Base-by-base conservation (phyloP, 2,113 vertebrate genomes). In the Oenanthe oenanthe region DNA sequence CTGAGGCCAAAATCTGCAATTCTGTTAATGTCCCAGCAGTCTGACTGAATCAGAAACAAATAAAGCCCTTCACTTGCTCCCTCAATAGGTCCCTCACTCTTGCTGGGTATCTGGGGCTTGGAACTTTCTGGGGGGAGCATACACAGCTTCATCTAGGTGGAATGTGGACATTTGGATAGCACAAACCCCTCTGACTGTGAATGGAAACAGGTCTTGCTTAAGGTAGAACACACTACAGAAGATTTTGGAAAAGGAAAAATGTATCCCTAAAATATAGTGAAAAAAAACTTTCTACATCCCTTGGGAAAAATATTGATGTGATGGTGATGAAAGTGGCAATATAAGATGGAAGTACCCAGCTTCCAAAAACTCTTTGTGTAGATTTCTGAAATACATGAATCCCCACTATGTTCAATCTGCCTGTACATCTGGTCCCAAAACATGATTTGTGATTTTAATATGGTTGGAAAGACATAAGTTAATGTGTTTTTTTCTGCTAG, bases 401-500 rank as follows among this genome's bases (percentile, higher is more conserved):
- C 21, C 34, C 57, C 17, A 53, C 72, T 81, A 94, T 32, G 51
- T 93, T 92, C 50, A 92, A 48, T 94, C 58, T 95, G 83, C 54
- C 48, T 80, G 45, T 89, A 56, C 92, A 83, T 80, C 88, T 97
- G 93, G 73, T 87, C 54, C 42, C 68, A n/a, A 66, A 92, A 75
- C 54, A 58, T 93, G 91, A 91, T 94, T 89, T 91, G 77, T 62
- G 82, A 66, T 72, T 93, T 96, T 94, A 95, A 97, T 97, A 74
- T 87, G 40, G 47, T 54, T 94, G 17, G 56, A 76, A 65, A 93
- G 40, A 79, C 65, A n/a, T 42, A 85, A 90, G 45, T 40, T 85
- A 93, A 88, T 95, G 93, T n/a, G 32, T 81, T 95, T 94, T 94
- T 89, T 54, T 88, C 78, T 81, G 34, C 50, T 94, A 81, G 75